A percentile compares a stretch with the other conserved stretches of the same genome.
These are phyloP conservation scores for Perdix hodgsoniae DNA, from an alignment of 2,797 vertebrate species.

Conservation along the genomic window DNA sequence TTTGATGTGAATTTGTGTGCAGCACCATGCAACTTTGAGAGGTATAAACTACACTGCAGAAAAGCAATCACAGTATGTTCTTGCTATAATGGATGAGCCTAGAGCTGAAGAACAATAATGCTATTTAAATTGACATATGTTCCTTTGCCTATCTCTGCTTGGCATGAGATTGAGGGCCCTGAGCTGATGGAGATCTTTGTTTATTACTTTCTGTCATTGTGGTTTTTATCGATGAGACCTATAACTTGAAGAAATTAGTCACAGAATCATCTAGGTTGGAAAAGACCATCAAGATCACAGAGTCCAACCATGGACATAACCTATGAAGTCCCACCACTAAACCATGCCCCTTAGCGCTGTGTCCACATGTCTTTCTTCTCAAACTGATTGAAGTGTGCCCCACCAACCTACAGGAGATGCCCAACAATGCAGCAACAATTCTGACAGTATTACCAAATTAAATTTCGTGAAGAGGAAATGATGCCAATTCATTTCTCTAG, in stretches of 20 bases:
- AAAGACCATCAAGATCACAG: neutral
- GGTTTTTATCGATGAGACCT: neutral
- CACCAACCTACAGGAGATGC: neutral
- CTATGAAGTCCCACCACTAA: no score
- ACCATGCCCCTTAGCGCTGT: no score
- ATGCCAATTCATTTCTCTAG: neutral
- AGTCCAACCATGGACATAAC: no score
- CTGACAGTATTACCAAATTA: neutral
- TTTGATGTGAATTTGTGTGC: neutral
- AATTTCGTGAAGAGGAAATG: accelerated
- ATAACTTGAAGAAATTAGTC: neutral
- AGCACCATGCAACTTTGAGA: neutral
- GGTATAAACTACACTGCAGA: neutral
- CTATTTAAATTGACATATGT: neutral
- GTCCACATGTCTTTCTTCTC: neutral
- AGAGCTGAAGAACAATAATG: neutral
- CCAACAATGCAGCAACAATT: neutral
- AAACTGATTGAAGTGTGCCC: neutral
- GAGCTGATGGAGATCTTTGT: neutral
- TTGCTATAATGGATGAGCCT: neutral
- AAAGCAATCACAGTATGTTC: neutral
- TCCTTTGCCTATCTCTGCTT: neutral
- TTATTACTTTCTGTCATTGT: neutral
- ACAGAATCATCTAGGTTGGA: neutral
- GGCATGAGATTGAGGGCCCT: neutral